phyloP scores from a whole-genome alignment of 2,888 invertebrate genomes.

The Mythimna albipuncta region DNA sequence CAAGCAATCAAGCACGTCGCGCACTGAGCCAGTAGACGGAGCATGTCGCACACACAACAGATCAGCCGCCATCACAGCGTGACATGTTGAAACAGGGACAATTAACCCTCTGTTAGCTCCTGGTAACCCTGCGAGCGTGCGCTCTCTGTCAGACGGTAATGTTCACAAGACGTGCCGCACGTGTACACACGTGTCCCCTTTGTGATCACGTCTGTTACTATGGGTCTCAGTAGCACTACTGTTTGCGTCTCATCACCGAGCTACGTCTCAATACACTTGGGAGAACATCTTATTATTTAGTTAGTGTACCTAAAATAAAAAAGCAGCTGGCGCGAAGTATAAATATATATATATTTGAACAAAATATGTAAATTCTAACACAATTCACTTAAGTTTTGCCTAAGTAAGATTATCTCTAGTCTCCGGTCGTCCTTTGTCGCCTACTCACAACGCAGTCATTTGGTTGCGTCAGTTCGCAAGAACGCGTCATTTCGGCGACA shows the following conservation, averaged over 20 bases:
- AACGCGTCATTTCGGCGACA: neutral
- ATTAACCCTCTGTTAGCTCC: constrained; percentile 1
- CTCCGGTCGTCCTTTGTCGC: neutral
- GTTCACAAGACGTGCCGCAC: neutral
- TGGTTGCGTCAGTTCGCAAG: neutral
- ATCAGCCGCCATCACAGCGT: neutral
- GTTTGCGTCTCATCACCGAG: neutral
- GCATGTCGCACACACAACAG: neutral
- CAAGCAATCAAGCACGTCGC: neutral
- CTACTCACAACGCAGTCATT: neutral
- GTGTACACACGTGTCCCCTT: neutral
- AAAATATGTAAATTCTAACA: constrained; percentile 3
- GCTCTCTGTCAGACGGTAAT: neutral
- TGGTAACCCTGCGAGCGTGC: neutral
- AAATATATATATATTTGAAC: neutral
- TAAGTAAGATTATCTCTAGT: neutral
- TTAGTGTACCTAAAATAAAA: too few relatives aligned
- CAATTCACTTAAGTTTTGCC: neutral
- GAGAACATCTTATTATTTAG: neutral
- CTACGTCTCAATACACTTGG: neutral
- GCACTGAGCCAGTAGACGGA: neutral
- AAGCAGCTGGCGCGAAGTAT: neutral
- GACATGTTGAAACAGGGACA: neutral
- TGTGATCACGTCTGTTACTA: neutral
- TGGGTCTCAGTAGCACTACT: neutral